Percentiles rank a stretch among this genome's conserved stretches.
Conservation (phyloP, 2,888 invertebrate genomes). For the Ethmia dodecea region DNA sequence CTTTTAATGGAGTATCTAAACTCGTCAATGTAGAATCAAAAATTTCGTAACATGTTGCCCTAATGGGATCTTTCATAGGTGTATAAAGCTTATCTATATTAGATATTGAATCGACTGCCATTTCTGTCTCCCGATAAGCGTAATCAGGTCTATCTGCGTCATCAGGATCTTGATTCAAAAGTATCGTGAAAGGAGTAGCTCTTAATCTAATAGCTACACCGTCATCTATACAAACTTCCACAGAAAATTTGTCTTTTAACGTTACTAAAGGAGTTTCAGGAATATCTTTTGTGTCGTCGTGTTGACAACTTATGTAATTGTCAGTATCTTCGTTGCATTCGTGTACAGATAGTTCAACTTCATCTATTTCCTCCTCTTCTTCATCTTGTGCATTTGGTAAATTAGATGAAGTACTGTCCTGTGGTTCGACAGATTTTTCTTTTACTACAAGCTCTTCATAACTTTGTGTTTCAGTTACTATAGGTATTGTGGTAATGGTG, state of each 20-base stretch:
- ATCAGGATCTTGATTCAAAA: constrained; percentile 39
- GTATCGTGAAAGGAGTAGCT: constrained; percentile 40
- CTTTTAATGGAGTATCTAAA: constrained; percentile 63
- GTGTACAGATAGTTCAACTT: constrained; percentile 46
- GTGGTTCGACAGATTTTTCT: constrained; percentile 26
- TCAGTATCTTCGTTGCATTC: constrained; percentile 50
- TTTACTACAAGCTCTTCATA: constrained; percentile 9
- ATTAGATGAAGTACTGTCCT: constrained; percentile 24
- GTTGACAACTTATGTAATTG: constrained; percentile 41
- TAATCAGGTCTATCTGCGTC: constrained; percentile 26
- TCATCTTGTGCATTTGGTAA: constrained; percentile 35
- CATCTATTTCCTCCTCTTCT: constrained; percentile 40
- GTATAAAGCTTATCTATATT: constrained; percentile 54
- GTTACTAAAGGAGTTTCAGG: constrained; percentile 27
- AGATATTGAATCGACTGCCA: constrained; percentile 54
- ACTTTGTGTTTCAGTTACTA: constrained; percentile 5
- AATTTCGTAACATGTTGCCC: constrained; percentile 53
- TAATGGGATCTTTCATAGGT: constrained; percentile 51
- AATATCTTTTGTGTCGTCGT: constrained; percentile 35
- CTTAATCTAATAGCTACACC: constrained; percentile 50
- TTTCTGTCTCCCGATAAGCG: constrained; percentile 48
- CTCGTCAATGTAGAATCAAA: constrained; percentile 69
- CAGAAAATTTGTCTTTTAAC: constrained; percentile 60
- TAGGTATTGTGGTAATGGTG: constrained; percentile 1
- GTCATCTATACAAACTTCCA: constrained; percentile 65